Conservation (phyloP, 2,888 invertebrate species). For the Antitype chi region DNA sequence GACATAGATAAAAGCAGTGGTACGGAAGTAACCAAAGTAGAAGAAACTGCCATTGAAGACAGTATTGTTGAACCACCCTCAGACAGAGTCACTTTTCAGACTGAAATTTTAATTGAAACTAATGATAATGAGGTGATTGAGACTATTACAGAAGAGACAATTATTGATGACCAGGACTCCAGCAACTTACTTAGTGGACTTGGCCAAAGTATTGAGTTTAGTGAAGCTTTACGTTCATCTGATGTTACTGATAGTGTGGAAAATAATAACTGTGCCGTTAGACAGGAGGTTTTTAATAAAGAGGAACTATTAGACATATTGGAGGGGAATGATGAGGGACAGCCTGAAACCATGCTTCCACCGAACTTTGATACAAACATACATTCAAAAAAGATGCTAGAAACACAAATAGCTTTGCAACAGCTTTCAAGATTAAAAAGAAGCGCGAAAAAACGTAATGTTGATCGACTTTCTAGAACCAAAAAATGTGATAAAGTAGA, state of each 20-base stretch:
- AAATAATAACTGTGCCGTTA: conserved; percentile 81
- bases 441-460: conserved; percentile 62
- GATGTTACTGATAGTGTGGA: conserved; percentile 80
- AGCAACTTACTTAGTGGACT: conserved; percentile 82
- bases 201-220: conserved; percentile 84
- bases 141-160: conserved; percentile 62
- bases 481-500: conserved; percentile 51
- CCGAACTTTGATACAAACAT: conserved; percentile 61
- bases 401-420: conserved; percentile 82
- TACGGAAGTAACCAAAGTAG: conserved; percentile 38
- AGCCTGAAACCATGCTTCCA: conserved; percentile 58
- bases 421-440: conserved; percentile 81
- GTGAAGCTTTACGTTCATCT: conserved; percentile 83
- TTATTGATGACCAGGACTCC: conserved; percentile 69
- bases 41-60: conserved; percentile 66
- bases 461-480: conserved; percentile 62
- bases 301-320: conserved; percentile 87
- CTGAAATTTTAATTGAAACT: conserved; percentile 85
- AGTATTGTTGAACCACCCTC: conserved; percentile 64
- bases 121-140: conserved; percentile 77
- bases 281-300: conserved; percentile 87
- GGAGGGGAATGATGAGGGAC: conserved; percentile 83
- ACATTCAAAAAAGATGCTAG: conserved; percentile 71
- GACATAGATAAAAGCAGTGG: conserved; percentile 22
- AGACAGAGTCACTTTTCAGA: conserved; percentile 82